Base-by-base conservation (phyloP, 2,113 vertebrate species). In the Notarius quadriscutis region DNA sequence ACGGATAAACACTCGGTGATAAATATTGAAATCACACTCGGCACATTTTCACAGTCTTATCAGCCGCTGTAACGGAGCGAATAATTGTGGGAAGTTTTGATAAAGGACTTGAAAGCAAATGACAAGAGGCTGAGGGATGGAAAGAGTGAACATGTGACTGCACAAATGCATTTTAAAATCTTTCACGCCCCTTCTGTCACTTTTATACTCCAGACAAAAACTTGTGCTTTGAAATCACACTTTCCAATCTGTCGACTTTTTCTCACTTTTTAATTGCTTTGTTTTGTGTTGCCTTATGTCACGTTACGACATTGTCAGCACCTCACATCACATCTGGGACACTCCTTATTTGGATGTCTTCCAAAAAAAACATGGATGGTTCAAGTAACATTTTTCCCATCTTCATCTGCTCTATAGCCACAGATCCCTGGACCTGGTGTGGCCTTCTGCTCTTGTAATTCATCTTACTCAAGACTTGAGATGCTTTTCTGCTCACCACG, bases 21-120 rank as follows among this genome's bases (percentile, higher is more conserved):
- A 81, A 85, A 74, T 18, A 62, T 81, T 82, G 58, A 85, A 87
- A 87, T 85, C 86, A 48, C 88, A 72, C 84, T 80, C 82, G 41
- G 65, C 86, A 74, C 79, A 83, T 85, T 82, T 60, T 60, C n/a
- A 18, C 81, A 1, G 58, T 85, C 58, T 87, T 89, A 89, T 89
- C 86, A 77, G 18, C 51, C 50, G 20, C 77, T 55, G 55, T 53
- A 87, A 89, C 67, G 34, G 75, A 78, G 83, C 80, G 84, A 81
- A 87, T 67, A 78, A 77, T 30, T 57, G 53, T 78, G 48, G 83
- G 60, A 77, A 69, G 79, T 82, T 79, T 27, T 20, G 51, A 84
- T 74, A 87, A 84, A 81, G 83, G 71, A 34, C 55, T 41, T 72
- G 72, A 87, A 87, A 83, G 53, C 85, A 60, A 87, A 41, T 84